Conservation (phyloP, 2,113 vertebrate genomes). For the Alaudala cheleensis region DNA sequence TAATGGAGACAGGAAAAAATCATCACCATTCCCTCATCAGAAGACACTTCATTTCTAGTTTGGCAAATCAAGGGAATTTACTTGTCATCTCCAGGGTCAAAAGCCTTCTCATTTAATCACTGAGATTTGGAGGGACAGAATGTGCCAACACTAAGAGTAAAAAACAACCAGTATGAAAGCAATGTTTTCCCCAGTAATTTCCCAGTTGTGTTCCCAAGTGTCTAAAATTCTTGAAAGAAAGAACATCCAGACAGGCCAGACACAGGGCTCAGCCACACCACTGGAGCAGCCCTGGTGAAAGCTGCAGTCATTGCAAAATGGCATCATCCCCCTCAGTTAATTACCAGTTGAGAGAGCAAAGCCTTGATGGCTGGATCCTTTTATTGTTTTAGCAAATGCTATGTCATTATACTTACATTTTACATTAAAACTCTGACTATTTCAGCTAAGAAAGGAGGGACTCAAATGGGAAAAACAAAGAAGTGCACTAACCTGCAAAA, state of each 20-base stretch:
- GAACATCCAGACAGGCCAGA: background rate
- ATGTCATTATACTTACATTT: background rate
- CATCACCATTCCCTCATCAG: background rate
- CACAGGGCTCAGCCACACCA: background rate
- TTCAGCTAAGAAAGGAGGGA: background rate
- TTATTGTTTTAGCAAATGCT: background rate
- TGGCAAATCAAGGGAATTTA: slow-evolving; percentile 41
- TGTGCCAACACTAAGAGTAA: background rate
- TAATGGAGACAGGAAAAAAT: background rate
- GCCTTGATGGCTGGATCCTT: background rate
- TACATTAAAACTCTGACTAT: background rate
- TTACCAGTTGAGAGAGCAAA: background rate
- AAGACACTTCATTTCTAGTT: slow-evolving; percentile 28
- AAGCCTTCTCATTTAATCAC: background rate
- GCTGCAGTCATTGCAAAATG: background rate
- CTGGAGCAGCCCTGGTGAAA: background rate
- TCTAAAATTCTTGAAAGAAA: background rate
- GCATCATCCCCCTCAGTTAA: background rate
- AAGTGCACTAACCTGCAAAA: background rate
- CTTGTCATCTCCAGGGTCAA: slow-evolving; percentile 31
- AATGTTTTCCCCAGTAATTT: background rate
- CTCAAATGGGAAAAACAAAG: background rate
- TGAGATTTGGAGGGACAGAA: background rate
- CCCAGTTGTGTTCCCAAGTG: background rate
- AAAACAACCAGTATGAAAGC: background rate